Base-by-base conservation (phyloP, 1,140 invertebrate species). In the Hypothenemus hampei region DNA sequence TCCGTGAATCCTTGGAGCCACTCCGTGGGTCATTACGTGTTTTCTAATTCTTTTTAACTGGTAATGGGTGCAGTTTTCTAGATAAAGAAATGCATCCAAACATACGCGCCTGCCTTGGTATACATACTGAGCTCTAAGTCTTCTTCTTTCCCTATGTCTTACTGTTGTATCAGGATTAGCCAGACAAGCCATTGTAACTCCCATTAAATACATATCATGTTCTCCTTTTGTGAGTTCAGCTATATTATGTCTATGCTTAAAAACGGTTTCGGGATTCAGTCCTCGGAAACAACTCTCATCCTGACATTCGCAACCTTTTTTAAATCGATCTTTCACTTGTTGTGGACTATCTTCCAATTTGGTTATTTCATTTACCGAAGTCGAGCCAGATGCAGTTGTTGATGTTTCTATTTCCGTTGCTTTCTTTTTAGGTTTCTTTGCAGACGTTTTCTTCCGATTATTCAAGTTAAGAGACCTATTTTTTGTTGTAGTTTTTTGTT, bases 1-100 rank as follows among this genome's bases (percentile, higher is more conserved):
- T 2, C 86, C 85, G 68, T 88, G 86, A 29, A 87, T 81, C 39
- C 85, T 70, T 0, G 86, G 85, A 0, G 84, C 83, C 0, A 89
- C 85, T 10, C 86, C 86, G 65, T 87, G 85, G 0, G 82, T 84
- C 76, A 85, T 84, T 1, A 88, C 76, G 69, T 89, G 86, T 63
- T 87, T 86, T 54, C 86, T 71, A 57, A 88, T 87, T 37, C 84
- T 72, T 67, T 88, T 88, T 18, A 88, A 72, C 65, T 88, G 85
- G 71, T 88, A 88, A 68, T 85, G 83, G 3, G 85, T 88, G 54
- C 85, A 86, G 72, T 89, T 88, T 65, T 88, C 86, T 29, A 89
- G 71, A 69, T 87, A 89, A 21, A 88, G 72, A 65, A 88, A 88
- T 20, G 86, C 85, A 65, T 87, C 85, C 24, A 89, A 67, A 65